Base-by-base conservation (phyloP, 2,113 vertebrate species). In the Boulengeromyrus knoepffleri region DNA sequence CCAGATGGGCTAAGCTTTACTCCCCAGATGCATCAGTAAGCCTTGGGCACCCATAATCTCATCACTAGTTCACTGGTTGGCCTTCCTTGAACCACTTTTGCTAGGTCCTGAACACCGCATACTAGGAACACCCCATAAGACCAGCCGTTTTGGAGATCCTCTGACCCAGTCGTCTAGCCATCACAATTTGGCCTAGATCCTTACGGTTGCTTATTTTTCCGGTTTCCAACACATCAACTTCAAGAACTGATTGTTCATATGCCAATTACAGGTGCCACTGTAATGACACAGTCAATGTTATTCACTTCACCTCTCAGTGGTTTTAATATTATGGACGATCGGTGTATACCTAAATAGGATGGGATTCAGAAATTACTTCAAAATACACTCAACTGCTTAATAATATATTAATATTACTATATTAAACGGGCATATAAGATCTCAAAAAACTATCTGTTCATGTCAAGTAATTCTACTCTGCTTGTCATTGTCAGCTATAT, bases 401-500 rank as follows among this genome's bases (percentile, higher is more conserved):
- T 66, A 3, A 66, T 66, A 27, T 66, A 27, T 21, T 56, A 56
- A 19, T 56, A 56, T 56, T 56, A 56, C 19, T 56, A 56, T 56
- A 56, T 70, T 70, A 70, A 31, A 70, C 62, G 13, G 62, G 10
- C 62, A 70, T 31, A 31, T 70, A 70, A 27, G n/a, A 27, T 66
- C 58, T 66, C n/a, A 27, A 27, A 66, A 66, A 66, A 66, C 39
- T 2, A 52, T 58, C 6, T 39, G 7, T 15, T 42, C 8, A 31
- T 27, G 46, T 49, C n/a, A 70, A 70, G 10, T 70, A 53, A 62
- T 13, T 87, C 45, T 91, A 5, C 46, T 31, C 15, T 47, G 39
- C 1, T 24, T 85, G 83, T 85, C 0, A 89, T n/a, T 89, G 17
- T 0, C 91, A 96, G 95, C 39, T 94, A 31, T 96, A 95, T 87